Evolutionary conservation across 1,140 invertebrate genomes (phyloP).

Genomic region (Goniozus legneri): DNA sequence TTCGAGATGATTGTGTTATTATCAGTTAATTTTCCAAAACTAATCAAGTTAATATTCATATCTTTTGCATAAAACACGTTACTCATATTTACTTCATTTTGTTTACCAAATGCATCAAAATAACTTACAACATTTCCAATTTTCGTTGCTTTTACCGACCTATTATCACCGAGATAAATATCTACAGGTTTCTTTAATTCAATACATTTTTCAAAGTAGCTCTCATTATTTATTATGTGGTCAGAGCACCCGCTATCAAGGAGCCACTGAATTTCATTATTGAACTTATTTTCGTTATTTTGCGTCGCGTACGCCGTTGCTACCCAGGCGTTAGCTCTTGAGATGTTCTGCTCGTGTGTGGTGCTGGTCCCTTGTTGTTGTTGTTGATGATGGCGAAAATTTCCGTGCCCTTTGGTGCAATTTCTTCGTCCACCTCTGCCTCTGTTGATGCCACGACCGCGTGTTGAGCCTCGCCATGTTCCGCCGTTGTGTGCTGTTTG

Average conservation of each 20-base stretch:
- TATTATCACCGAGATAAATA: conserved; percentile 11
- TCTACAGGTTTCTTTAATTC: conserved; percentile 2
- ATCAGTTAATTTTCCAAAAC: conserved; percentile 7
- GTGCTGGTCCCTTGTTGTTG: background rate
- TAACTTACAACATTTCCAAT: conserved; percentile 6
- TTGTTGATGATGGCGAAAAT: background rate
- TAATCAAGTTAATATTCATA: conserved; percentile 9
- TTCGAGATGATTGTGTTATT: conserved; percentile 8
- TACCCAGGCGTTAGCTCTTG: conserved; percentile 6
- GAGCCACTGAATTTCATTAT: background rate
- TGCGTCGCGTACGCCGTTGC: conserved; percentile 1
- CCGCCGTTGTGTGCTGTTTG: background rate
- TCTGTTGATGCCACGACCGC: conserved; percentile 1
- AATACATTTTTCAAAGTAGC: background rate
- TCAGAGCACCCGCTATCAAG: background rate
- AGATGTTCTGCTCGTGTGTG: background rate
- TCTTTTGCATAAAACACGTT: conserved; percentile 13
- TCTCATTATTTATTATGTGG: conserved; percentile 9
- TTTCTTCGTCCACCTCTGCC: conserved; percentile 7
- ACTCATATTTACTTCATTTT: conserved; percentile 6
- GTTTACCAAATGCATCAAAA: conserved; percentile 9
- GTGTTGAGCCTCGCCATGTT: conserved; percentile 13
- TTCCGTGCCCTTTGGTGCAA: background rate
- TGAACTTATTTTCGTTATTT: background rate
- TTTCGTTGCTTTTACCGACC: conserved; percentile 4